These are phyloP conservation scores for Acanthosepion lycidas DNA, from an alignment of 2,888 invertebrate genomes.

Conservation along the genomic window DNA sequence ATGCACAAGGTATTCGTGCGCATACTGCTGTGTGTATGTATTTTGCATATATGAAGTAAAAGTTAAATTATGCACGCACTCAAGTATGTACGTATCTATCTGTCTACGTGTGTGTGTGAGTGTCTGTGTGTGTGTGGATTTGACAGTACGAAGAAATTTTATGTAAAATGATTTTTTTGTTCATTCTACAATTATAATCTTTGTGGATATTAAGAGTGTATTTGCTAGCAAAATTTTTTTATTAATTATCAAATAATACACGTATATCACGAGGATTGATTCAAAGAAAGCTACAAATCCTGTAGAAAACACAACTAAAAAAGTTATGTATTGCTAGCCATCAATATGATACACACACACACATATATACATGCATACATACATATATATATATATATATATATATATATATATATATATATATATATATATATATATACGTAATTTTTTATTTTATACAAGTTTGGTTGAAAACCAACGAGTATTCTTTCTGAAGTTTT, in stretches of 20 bases:
- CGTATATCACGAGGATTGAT: background rate
- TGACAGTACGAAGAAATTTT: no score
- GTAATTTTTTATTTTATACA: background rate
- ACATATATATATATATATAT: background rate
- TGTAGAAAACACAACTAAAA: background rate
- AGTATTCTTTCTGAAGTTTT: no score
- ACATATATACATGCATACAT: no score
- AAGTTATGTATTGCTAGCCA: background rate
- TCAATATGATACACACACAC: background rate
- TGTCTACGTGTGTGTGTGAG: no score
- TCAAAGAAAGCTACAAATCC: background rate
- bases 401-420: background rate
- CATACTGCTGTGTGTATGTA: background rate
- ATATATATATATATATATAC: background rate
- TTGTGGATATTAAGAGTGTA: background rate
- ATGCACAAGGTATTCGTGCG: no score
- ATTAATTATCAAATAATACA: background rate
- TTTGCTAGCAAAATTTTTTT: background rate
- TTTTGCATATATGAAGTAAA: background rate
- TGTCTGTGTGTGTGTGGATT: no score
- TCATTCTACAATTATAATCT: background rate
- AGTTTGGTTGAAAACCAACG: no score
- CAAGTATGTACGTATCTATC: background rate
- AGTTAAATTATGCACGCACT: no score
- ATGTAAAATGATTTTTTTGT: background rate